These are phyloP conservation scores for Bombycilla garrulus DNA, from an alignment of 2,113 vertebrate genomes.

Conservation along the genomic window DNA sequence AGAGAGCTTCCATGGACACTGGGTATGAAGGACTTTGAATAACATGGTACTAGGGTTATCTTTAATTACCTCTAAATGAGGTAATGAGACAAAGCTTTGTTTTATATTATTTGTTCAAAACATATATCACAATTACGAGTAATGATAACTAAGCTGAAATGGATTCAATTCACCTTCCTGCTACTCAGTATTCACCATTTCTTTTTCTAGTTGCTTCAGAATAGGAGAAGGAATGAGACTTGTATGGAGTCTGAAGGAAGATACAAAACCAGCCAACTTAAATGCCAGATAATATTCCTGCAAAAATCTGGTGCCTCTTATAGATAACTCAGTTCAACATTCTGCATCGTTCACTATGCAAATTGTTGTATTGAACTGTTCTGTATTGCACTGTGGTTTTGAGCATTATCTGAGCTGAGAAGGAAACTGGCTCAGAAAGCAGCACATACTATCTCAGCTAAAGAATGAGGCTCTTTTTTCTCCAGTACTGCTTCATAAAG, in stretches of 20 bases:
- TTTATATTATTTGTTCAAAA: background rate
- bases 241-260: background rate
- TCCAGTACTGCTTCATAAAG: background rate
- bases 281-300: background rate
- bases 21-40: background rate
- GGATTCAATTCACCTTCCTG: background rate
- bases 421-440: background rate
- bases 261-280: background rate
- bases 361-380: background rate
- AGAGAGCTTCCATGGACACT: background rate
- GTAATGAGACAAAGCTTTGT: background rate
- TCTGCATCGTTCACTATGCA: background rate
- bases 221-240: background rate
- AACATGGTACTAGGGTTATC: background rate
- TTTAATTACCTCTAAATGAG: constrained; percentile 31
- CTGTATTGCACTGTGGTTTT: background rate
- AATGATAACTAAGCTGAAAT: background rate
- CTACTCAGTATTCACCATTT: background rate
- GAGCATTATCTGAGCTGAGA: background rate
- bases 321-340: background rate
- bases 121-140: background rate
- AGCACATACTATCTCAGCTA: background rate
- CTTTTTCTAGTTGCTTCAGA: background rate
- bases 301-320: background rate
- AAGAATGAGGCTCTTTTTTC: background rate